Conservation (phyloP, 2,888 invertebrate species). For the Cylindroiulus punctatus region DNA sequence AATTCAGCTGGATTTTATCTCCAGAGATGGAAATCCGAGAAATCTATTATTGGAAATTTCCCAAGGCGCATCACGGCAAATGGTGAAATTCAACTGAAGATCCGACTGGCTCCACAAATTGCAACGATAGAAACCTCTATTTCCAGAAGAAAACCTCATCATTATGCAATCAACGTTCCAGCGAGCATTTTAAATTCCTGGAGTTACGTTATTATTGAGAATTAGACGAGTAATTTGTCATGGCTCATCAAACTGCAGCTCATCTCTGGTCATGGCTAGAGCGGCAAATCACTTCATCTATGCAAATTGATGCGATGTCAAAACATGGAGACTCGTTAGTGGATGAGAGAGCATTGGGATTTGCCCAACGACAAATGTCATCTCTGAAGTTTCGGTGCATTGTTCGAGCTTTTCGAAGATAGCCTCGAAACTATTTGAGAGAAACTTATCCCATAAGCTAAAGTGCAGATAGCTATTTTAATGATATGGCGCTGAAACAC, state of each 20-base stretch:
- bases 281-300: conserved; percentile 23
- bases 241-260: conserved; percentile 5
- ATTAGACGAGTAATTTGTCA: conserved; percentile 30
- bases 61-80: conserved; percentile 41
- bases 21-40: conserved; percentile 33
- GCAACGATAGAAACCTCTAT: conserved; percentile 31
- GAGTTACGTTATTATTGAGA: conserved; percentile 37
- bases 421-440: neutral
- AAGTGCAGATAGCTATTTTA: too few relatives aligned
- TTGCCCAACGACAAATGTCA: neutral
- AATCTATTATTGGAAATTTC: conserved; percentile 45
- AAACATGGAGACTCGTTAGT: neutral
- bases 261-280: neutral
- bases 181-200: conserved; percentile 14
- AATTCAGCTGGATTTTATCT: conserved; percentile 45
- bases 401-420: neutral
- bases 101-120: conserved; percentile 22
- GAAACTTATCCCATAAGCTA: too few relatives aligned
- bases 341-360: neutral
- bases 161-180: conserved; percentile 36
- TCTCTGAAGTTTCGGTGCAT: neutral
- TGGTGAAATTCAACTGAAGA: conserved; percentile 20
- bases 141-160: neutral
- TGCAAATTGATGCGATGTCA: conserved; percentile 1
- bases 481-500: too few relatives aligned